A percentile compares a stretch with the other conserved stretches of the same genome.
Conservation (phyloP, 2,797 vertebrate species). For the Acanthurus leucopareius region DNA sequence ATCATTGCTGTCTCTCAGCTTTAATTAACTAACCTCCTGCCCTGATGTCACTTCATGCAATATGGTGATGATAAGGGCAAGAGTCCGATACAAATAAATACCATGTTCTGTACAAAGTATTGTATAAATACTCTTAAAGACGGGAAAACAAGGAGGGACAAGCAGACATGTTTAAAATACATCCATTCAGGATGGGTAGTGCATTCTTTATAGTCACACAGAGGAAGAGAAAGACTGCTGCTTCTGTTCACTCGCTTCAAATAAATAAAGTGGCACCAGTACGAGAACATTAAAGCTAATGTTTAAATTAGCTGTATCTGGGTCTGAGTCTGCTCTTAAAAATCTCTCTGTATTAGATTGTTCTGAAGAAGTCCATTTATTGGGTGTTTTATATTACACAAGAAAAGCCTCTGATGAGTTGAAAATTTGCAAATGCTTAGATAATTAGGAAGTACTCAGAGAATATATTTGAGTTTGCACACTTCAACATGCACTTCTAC, state of each 20-base stretch:
- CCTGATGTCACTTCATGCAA: constrained; percentile 48
- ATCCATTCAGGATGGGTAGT: constrained; percentile 61
- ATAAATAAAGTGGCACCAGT: constrained; percentile 74
- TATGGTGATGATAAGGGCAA: constrained; percentile 16
- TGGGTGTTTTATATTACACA: constrained; percentile 18
- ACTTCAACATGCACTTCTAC: constrained; percentile 64
- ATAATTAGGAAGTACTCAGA: constrained; percentile 43
- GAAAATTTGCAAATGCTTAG: constrained; percentile 39
- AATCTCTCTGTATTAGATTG: constrained; percentile 8
- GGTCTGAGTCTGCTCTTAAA: constrained; percentile 15
- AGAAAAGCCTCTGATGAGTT: constrained; percentile 34
- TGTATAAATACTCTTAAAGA: constrained; percentile 65
- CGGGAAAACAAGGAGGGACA: constrained; percentile 31
- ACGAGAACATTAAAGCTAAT: constrained; percentile 56
- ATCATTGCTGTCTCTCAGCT: constrained; percentile 36
- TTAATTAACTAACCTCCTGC: constrained; percentile 13
- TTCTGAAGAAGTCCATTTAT: constrained; percentile 10
- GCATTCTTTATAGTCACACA: constrained; percentile 60
- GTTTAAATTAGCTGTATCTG: constrained; percentile 37
- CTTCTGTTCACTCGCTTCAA: constrained; percentile 43
- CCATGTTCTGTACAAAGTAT: constrained; percentile 59
- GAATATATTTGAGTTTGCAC: constrained; percentile 38
- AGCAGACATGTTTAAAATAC: constrained; percentile 42
- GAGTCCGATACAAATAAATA: constrained; percentile 62
- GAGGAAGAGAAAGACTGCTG: constrained; percentile 49